Percentiles rank a stretch among this genome's conserved stretches.
These are phyloP conservation scores for Erpetoichthys calabaricus DNA, from an alignment of 2,797 vertebrate genomes.

Conservation along the genomic window DNA sequence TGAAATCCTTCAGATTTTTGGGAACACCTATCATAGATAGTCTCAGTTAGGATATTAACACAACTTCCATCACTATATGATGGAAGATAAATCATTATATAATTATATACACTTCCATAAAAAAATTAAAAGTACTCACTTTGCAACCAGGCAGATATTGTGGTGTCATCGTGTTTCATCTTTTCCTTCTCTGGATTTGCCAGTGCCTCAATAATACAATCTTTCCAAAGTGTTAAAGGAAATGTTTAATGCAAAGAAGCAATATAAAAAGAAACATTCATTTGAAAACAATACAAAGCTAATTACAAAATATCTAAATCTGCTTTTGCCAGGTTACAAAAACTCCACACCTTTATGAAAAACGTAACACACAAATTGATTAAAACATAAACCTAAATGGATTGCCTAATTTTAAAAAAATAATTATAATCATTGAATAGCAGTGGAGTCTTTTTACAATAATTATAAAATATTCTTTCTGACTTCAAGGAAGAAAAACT, in stretches of 20 bases:
- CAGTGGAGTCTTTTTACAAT: no score
- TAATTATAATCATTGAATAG: no score
- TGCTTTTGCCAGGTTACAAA: not conserved
- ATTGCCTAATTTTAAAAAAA: no score
- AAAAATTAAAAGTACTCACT: conserved; percentile 54
- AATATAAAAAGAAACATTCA: not conserved
- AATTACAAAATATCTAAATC: not conserved
- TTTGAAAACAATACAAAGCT: not conserved
- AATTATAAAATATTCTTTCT: no score
- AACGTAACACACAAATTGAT: no score
- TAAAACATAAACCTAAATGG: no score
- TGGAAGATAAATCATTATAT: not conserved
- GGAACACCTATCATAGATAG: no score
- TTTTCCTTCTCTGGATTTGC: conserved; percentile 97
- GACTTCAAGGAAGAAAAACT: no score
- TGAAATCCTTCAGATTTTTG: not conserved
- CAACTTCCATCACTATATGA: no score
- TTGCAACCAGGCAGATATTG: conserved; percentile 94
- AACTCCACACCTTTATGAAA: no score
- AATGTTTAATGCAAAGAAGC: conserved; percentile 8
- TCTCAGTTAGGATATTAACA: no score
- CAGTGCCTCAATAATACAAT: conserved; percentile 96
- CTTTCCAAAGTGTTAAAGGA: conserved; percentile 48
- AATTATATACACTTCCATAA: not conserved
- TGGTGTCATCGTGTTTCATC: conserved; percentile 98